phyloP scores from a whole-genome alignment of 2,888 invertebrate species.

The Aphodius sticticus region DNA sequence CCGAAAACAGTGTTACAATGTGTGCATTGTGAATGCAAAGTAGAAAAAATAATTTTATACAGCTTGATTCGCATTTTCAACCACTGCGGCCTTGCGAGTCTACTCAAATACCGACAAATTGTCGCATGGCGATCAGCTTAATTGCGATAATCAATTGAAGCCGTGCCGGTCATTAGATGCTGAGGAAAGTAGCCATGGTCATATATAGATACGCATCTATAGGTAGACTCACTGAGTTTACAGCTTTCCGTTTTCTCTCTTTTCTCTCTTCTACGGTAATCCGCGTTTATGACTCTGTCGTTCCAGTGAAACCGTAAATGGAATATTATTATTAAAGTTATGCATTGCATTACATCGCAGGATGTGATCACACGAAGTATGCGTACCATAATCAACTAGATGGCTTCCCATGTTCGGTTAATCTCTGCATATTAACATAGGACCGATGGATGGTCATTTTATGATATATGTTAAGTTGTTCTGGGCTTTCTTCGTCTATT shows the following conservation, averaged over 20 bases:
- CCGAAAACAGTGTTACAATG: too few species aligned
- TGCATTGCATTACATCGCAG: not conserved
- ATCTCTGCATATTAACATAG: not conserved
- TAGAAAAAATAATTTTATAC: too few species aligned
- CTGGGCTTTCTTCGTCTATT: too few species aligned
- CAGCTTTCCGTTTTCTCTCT: too few species aligned
- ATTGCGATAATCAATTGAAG: constrained; percentile 4
- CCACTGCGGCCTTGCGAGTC: too few species aligned
- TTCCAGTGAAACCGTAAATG: not conserved
- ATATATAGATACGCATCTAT: not conserved
- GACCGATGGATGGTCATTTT: too few species aligned
- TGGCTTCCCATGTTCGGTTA: not conserved
- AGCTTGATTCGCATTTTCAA: too few species aligned
- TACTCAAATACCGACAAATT: not conserved
- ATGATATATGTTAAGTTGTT: too few species aligned
- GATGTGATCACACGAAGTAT: not conserved
- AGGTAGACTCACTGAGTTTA: not conserved
- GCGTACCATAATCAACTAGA: not conserved
- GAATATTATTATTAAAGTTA: not conserved
- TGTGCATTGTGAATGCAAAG: too few species aligned
- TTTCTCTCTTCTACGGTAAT: too few species aligned
- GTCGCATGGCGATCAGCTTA: not conserved
- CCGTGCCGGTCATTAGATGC: not conserved
- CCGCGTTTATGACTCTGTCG: not conserved
- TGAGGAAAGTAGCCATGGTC: not conserved